These are phyloP conservation scores for Agriopis leucophaearia DNA, from an alignment of 2,888 invertebrate genomes.

Conservation along the genomic window DNA sequence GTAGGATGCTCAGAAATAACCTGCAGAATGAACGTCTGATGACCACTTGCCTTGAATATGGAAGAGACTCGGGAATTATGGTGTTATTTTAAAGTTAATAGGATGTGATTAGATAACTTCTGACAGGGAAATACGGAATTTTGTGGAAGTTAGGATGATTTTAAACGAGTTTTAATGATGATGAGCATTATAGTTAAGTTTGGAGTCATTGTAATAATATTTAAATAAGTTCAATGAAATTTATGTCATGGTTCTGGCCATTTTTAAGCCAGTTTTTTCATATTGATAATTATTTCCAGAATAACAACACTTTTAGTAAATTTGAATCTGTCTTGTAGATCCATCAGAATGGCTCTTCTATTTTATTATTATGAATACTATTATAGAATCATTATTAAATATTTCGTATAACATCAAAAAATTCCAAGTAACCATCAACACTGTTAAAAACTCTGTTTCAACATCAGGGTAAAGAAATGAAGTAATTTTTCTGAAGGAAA, in stretches of 20 bases:
- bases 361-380: too few species aligned
- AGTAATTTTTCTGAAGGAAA: constrained; percentile 48
- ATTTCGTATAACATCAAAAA: neutral
- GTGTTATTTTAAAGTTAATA: constrained; percentile 53
- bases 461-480: constrained; percentile 36
- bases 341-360: too few species aligned
- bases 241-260: too few species aligned
- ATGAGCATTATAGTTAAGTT: neutral
- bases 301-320: too few species aligned
- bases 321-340: too few species aligned
- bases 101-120: constrained; percentile 53
- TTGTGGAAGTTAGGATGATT: neutral
- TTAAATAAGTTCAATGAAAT: too few species aligned
- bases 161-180: too few species aligned
- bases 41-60: constrained; percentile 65
- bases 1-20: constrained; percentile 72
- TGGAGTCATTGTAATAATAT: neutral
- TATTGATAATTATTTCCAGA: too few species aligned
- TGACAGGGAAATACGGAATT: constrained; percentile 12
- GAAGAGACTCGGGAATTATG: constrained; percentile 55
- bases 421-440: neutral
- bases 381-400: too few species aligned
- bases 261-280: too few species aligned
- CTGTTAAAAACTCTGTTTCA: constrained; percentile 19
- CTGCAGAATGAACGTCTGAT: constrained; percentile 78